Base-by-base conservation (phyloP, 2,888 invertebrate species). In the Gonocerus acuteangulatus region DNA sequence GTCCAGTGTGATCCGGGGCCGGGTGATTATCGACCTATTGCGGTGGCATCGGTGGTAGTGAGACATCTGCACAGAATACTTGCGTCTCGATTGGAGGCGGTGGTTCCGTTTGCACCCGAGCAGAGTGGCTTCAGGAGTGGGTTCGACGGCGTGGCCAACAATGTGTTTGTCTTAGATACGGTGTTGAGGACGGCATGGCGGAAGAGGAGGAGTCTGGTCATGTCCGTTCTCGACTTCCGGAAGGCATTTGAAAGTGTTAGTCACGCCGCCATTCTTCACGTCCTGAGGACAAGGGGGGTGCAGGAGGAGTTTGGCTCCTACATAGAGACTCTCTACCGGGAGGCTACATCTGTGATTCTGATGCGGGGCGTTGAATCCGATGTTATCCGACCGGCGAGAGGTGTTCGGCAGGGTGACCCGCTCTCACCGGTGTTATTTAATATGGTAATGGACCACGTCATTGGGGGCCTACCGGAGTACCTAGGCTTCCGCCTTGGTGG, bases 241-340 rank as follows among this genome's bases (percentile, higher is more conserved):
- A 77, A 76, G 67, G 76, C 75, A 2, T 76, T 74, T 65, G 75
- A 75, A 64, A 72, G 69, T 0, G 69, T 73, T 58, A 70, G 70
- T 13, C 72, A 73, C 51, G 23, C 59, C 19, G 71, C 67, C 15
- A 52, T 66, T 1, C 18, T 66, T 27, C 66, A 65, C 2, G 68
- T 72, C 48, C 69, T 77, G 57, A 63, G 68, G 18, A 60, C 63
- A 7, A 67, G 70, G 36, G 74, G 72, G 2, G 60, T 74, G 18
- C 74, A 74, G 2, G 47, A 21, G 13, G 65, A 51, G 0, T 69
- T 74, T 18, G 66, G 70, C 6, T 58, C 67, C 1, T 74, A 73
- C 60, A 32, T 75, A 22, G 68, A 68, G 49, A 68, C 69, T 13
- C 57, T 71, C 6, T 75, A 75, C 64, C 61, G 65, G 19, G 69